Evolutionary conservation across 2,113 vertebrate species (phyloP).

Genomic region (Lagopus muta): DNA sequence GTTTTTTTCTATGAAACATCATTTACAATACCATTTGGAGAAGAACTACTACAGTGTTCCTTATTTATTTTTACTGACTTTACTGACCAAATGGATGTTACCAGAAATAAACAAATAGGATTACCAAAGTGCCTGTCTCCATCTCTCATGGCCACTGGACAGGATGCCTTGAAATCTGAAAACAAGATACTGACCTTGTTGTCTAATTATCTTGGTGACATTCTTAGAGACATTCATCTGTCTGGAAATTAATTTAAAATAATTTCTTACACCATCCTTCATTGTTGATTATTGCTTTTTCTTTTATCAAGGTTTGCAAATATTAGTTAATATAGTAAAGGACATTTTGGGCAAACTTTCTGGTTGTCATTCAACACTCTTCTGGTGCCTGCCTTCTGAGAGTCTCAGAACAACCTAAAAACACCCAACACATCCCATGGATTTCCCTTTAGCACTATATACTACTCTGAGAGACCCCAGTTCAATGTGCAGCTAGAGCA

Average conservation of each 20-base stretch:
- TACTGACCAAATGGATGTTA: background rate
- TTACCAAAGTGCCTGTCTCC: background rate
- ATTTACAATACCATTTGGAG: constrained; percentile 1
- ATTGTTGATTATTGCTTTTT: background rate
- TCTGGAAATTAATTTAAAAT: background rate
- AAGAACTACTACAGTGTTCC: background rate
- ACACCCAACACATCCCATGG: rapidly evolving
- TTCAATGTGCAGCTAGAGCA: background rate
- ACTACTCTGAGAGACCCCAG: background rate
- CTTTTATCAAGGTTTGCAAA: background rate
- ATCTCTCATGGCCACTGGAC: background rate
- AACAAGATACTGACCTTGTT: background rate
- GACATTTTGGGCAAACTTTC: background rate
- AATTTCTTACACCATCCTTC: background rate
- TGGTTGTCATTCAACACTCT: background rate
- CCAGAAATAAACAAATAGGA: background rate
- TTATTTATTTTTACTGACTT: background rate
- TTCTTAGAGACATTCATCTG: background rate
- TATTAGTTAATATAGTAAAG: background rate
- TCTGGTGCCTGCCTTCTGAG: background rate
- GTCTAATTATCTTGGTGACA: background rate
- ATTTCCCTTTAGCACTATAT: background rate
- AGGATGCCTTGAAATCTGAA: background rate
- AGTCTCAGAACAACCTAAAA: background rate
- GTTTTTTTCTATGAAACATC: background rate